phyloP scores from a whole-genome alignment of 2,797 vertebrate species.

The Dipus sagitta region DNA sequence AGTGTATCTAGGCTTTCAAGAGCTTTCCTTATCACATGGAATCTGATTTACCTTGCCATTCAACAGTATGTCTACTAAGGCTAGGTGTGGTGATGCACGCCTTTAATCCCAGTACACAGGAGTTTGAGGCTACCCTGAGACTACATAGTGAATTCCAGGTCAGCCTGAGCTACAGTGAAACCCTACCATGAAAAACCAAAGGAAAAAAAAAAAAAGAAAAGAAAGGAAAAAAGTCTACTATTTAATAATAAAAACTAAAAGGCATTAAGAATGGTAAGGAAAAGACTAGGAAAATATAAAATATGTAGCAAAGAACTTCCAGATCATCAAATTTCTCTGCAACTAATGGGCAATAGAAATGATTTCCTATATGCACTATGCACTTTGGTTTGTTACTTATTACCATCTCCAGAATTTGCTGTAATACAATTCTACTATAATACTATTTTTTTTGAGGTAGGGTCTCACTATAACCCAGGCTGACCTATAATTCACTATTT shows the following conservation, averaged over 20 bases:
- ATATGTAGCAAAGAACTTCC: neutral
- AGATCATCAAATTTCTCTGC: conserved; percentile 6
- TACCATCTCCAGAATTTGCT: conserved; percentile 45
- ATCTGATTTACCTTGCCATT: conserved; percentile 24
- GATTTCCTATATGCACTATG: neutral
- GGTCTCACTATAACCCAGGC: too few relatives aligned
- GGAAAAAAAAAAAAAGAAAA: too few relatives aligned
- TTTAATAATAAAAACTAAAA: conserved; percentile 42
- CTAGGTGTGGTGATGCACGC: too few relatives aligned
- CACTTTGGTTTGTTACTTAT: neutral
- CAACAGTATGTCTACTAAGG: neutral
- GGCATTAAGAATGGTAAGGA: neutral
- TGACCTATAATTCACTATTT: too few relatives aligned
- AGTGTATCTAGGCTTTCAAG: conserved; percentile 4
- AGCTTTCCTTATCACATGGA: neutral
- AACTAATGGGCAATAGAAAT: conserved; percentile 16
- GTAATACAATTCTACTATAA: conserved; percentile 41
- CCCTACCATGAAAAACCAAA: too few relatives aligned
- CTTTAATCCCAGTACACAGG: too few relatives aligned
- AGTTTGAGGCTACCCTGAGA: too few relatives aligned
- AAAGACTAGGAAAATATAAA: neutral
- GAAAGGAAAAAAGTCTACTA: neutral
- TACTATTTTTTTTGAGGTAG: neutral
- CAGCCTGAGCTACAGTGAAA: too few relatives aligned
- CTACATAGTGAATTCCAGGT: too few relatives aligned